Evolutionary conservation across 2,113 vertebrate species (phyloP), one percentile per base, ranked within the genome.

Genomic region (Empidonax alnorum): DNA sequence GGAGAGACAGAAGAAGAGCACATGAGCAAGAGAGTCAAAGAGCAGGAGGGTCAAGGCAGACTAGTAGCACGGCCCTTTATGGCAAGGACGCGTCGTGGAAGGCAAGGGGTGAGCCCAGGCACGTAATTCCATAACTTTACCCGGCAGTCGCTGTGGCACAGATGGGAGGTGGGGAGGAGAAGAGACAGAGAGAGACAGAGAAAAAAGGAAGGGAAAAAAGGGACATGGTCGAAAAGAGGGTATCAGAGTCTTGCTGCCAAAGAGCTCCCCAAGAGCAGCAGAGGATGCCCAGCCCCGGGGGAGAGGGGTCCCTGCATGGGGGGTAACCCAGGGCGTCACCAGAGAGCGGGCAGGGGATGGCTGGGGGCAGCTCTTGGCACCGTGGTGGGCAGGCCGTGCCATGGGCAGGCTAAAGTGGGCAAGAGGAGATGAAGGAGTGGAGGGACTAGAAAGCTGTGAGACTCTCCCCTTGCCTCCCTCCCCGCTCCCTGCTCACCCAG

Each of bases 111-210:
- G 97, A 99, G 98, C 96, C 99, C 99, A 91, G 99, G 99, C 96
- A 99, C 98, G 98, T 99, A 99, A 98, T 95, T 99, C 99, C 99
- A 99, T 98, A 99, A 97, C 99, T 99, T 99, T 98, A 99, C 99
- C 97, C 99, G 98, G 98, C 99, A 99, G 98, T 99, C 99, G 95
- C 99, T 99, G 98, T 75, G 94, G 96, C 88, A 94, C 87, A 96
- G 91, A 94, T 97, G 93, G 87, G 82, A 82, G 75, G 79, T 59
- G 75, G 73, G 89, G 72, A 83, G 49, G 81, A 93, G 88, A 81
- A 89, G 78, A 83, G 81, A 62, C 66, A 90, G 91, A 97, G 91
- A 89, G 84, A 93, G 52, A 86, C 74, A 94, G 94, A 96, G 90
- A 97, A 91, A 90, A 90, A 92, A 74, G 94, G 94, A 52, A 95